Evolutionary conservation across 2,797 vertebrate genomes (phyloP).

Genomic region (Halcyon chelicuti): DNA sequence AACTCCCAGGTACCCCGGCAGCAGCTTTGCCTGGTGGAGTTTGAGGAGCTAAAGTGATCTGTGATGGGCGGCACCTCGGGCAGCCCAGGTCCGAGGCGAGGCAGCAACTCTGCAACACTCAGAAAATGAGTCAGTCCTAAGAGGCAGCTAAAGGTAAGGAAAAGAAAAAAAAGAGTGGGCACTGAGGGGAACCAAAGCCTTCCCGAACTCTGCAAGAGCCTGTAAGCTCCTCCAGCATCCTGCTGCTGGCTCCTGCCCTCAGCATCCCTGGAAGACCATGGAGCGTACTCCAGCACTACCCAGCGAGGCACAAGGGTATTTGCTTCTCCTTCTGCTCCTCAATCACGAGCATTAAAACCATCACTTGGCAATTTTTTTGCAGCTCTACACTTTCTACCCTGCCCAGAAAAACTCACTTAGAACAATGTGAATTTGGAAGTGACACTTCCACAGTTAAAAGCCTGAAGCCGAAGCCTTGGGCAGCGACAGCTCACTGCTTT

Average conservation of each 20-base stretch:
- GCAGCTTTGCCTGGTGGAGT: background rate
- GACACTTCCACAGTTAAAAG: background rate
- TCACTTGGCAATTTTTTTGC: background rate
- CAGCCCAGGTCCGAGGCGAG: background rate
- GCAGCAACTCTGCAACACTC: background rate
- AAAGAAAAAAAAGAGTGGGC: background rate
- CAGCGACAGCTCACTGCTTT: background rate
- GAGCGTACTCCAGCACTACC: background rate
- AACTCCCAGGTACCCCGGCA: constrained; percentile 16
- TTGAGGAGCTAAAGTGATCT: background rate
- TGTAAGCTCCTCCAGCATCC: background rate
- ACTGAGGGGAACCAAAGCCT: background rate
- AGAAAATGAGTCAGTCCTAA: background rate
- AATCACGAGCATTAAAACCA: background rate
- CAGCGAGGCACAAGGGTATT: background rate
- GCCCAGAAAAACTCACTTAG: background rate
- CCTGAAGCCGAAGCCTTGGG: background rate
- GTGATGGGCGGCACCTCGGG: background rate
- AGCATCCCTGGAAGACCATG: accelerated
- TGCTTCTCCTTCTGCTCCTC: background rate
- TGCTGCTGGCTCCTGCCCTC: background rate
- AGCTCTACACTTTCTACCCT: background rate
- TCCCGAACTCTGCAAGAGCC: background rate
- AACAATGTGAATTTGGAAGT: background rate
- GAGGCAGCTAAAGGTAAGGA: background rate